phyloP scores from a whole-genome alignment of 2,113 vertebrate genomes.

The Zosterops borbonicus region DNA sequence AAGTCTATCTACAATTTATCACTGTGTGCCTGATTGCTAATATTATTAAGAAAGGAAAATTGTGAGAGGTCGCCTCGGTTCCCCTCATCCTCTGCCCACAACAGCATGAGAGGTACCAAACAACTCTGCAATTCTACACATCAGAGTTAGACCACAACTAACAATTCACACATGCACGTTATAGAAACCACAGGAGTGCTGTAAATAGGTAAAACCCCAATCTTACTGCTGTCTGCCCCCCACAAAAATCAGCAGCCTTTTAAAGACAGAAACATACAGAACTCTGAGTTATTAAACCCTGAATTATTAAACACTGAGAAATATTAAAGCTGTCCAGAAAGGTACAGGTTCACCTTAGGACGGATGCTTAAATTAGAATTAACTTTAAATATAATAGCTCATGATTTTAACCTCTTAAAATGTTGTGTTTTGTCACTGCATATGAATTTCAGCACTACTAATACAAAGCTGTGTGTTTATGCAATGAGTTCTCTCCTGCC shows the following conservation, averaged over 20 bases:
- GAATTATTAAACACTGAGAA: neutral
- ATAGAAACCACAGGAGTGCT: neutral
- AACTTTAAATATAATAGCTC: neutral
- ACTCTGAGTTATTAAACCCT: neutral
- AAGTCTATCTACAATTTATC: neutral
- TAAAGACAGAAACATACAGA: neutral
- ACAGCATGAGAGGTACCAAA: neutral
- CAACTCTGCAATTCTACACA: neutral
- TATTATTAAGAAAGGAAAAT: neutral
- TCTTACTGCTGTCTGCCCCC: neutral
- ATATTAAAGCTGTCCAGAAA: neutral
- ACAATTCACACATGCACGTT: accelerated
- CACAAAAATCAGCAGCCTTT: neutral
- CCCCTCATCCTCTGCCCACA: neutral
- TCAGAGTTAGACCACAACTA: neutral
- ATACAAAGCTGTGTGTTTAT: slow-evolving; percentile 20
- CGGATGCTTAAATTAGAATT: neutral
- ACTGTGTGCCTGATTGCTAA: neutral
- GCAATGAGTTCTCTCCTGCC: slow-evolving; percentile 27
- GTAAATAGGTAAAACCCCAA: neutral
- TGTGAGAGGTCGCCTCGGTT: accelerated
- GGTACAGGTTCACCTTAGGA: neutral
- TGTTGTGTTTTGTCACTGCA: neutral
- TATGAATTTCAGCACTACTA: neutral
- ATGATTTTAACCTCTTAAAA: neutral